phyloP scores from a whole-genome alignment of 2,888 invertebrate species.

The Busseola fusca region DNA sequence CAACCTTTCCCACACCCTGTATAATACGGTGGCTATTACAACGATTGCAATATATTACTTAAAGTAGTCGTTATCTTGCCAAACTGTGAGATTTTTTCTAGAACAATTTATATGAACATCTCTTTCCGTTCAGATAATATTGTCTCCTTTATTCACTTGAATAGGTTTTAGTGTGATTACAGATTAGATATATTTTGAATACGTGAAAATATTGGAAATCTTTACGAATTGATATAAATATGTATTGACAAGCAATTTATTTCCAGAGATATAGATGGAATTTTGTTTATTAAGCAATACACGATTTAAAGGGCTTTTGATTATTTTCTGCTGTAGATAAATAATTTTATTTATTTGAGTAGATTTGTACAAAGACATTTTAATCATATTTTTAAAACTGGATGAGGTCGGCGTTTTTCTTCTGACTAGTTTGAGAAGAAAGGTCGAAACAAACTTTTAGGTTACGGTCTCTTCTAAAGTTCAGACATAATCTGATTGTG shows the following conservation, averaged over 20 bases:
- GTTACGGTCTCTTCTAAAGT: neutral
- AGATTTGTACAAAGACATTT: neutral
- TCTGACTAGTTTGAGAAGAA: neutral
- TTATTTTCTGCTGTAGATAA: neutral
- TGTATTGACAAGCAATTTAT: neutral
- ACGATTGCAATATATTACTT: constrained; percentile 64
- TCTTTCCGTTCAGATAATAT: constrained; percentile 27
- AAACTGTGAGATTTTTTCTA: constrained; percentile 56
- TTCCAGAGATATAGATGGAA: constrained; percentile 9
- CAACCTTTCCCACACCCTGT: constrained; percentile 21
- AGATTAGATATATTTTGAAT: constrained; percentile 19
- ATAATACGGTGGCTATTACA: constrained; percentile 55
- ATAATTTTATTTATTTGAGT: neutral
- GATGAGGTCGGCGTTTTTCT: neutral
- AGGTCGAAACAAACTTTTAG: neutral
- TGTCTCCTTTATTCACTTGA: constrained; percentile 26
- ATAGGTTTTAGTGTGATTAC: constrained; percentile 45
- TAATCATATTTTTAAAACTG: neutral
- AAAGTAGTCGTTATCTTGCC: constrained; percentile 62
- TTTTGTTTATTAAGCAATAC: constrained; percentile 8
- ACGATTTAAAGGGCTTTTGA: neutral
- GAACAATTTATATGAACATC: constrained; percentile 56
- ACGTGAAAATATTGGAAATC: constrained; percentile 21
- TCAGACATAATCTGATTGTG: neutral
- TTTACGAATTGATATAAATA: neutral